Base-by-base conservation (phyloP, 2,888 invertebrate species). In the Sarcophaga carnaria region DNA sequence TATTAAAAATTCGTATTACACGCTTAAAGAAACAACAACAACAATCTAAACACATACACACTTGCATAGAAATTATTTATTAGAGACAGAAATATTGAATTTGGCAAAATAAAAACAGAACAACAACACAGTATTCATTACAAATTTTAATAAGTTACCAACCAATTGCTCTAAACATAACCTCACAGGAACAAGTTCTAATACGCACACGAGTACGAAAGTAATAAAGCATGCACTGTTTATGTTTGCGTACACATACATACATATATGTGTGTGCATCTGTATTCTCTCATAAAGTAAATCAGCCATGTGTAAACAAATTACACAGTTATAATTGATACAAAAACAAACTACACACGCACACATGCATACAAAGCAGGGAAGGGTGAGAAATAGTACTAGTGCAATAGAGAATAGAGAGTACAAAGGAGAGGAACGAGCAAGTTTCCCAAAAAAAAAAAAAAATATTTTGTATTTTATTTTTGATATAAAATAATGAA, bases 1-100 rank as follows among this genome's bases (percentile, higher is more conserved):
- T 82, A 87, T 87, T 87, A 87, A 84, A 87, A 84, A 69, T 82
- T 47, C 27, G 67, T 70, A 81, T 74, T 79, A 83, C 67, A 86
- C 76, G 72, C 69, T 54, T 76, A 69, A 69, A 63, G 14, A 45
- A 22, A 69, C 47, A 80, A 64, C 17, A 66, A 66, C 72, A 66
- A 77, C 66, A 71, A 82, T 70, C 63, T 59, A 70, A 54, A 69
- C 12, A 49, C 45, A 70, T 0, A 59, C 2, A 27, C 3, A 59
- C 37, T 20, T 22, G 22, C 63, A 63, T 62, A 70, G 4, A 54
- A 3, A 54, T 54, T 54, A 54, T 54, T 17, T 54, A 54, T 49
- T 11, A 49, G 17, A 45, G 25, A n/a, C 6, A 75, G 4, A 47
- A 54, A 25, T 49, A 62, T 69, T 64, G 60, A 64, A 63, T 79